phyloP scores from a whole-genome alignment of 2,797 vertebrate species.

The Microctenopoma stevenorrisi region DNA sequence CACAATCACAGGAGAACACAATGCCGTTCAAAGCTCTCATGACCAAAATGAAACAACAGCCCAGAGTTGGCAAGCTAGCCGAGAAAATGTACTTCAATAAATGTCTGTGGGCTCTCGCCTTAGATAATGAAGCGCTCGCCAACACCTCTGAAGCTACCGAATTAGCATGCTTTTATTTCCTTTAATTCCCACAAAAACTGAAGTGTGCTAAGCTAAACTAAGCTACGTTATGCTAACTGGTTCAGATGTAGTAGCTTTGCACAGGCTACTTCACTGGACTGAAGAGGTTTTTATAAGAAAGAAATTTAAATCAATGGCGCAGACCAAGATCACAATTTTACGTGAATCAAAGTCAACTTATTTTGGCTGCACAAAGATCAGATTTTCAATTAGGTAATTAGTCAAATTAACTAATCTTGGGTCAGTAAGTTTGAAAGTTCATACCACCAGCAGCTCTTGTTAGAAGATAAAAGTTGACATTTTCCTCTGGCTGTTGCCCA shows the following conservation, averaged over 20 bases:
- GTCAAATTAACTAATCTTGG: constrained; percentile 42
- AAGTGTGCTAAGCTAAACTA: neutral
- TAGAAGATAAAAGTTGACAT: constrained; percentile 67
- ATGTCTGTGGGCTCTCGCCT: constrained; percentile 2
- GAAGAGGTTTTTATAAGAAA: neutral
- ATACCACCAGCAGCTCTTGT: constrained; percentile 17
- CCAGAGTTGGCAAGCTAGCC: constrained; percentile 3
- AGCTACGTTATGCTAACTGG: neutral
- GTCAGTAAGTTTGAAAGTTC: constrained; percentile 49
- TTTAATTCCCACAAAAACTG: neutral
- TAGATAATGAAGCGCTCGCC: neutral
- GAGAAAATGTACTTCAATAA: constrained; percentile 58
- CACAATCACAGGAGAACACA: constrained; percentile 19
- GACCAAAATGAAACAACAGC: constrained; percentile 52
- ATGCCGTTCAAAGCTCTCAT: constrained; percentile 38
- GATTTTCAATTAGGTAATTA: constrained; percentile 39
- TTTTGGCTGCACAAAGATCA: constrained; percentile 19
- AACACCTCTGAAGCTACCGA: neutral
- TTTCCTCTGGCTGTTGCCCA: constrained; percentile 49
- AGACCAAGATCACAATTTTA: neutral
- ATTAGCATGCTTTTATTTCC: neutral
- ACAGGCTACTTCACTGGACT: neutral
- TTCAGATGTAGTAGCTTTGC: neutral
- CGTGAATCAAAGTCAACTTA: constrained; percentile 10
- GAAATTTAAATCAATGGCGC: neutral